These are phyloP conservation scores for Anguilla pacifica DNA, from an alignment of 2,797 vertebrate species.

Conservation along the genomic window DNA sequence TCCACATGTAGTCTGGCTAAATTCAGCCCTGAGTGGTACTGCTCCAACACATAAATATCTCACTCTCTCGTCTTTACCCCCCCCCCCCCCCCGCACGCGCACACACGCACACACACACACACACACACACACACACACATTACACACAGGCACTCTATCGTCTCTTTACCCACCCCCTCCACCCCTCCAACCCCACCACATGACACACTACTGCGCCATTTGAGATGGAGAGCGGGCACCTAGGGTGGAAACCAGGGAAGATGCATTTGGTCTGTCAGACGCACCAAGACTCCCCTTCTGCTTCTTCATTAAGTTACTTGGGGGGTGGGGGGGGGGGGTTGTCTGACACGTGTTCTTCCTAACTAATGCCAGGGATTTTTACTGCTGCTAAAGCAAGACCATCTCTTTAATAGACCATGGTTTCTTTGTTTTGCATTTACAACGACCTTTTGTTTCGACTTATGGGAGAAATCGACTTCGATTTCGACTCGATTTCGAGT, in stretches of 20 bases:
- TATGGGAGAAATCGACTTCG: no score
- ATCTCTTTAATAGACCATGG: not conserved
- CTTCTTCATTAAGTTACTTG: not conserved
- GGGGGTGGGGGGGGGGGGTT: not conserved
- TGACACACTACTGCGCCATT: not conserved
- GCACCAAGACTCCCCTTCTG: not conserved
- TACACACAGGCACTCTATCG: not conserved
- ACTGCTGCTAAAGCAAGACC: not conserved
- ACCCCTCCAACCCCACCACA: not conserved
- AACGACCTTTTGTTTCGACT: no score
- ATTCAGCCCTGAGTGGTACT: not conserved
- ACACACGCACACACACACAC: no score
- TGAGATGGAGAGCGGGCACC: not conserved
- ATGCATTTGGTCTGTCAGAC: not conserved
- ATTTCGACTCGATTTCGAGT: not conserved
- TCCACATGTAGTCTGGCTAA: slow-evolving; percentile 13
- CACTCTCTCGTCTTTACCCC: not conserved
- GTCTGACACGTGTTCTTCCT: not conserved
- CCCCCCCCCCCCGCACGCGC: not conserved
- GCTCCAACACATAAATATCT: not conserved
- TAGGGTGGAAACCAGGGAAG: not conserved
- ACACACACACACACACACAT: not conserved
- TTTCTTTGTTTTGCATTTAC: not conserved
- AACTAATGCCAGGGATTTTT: not conserved
- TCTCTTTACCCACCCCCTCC: not conserved